Evolutionary conservation across 1,140 invertebrate species (phyloP).

Genomic region (Diorhabda carinulata): DNA sequence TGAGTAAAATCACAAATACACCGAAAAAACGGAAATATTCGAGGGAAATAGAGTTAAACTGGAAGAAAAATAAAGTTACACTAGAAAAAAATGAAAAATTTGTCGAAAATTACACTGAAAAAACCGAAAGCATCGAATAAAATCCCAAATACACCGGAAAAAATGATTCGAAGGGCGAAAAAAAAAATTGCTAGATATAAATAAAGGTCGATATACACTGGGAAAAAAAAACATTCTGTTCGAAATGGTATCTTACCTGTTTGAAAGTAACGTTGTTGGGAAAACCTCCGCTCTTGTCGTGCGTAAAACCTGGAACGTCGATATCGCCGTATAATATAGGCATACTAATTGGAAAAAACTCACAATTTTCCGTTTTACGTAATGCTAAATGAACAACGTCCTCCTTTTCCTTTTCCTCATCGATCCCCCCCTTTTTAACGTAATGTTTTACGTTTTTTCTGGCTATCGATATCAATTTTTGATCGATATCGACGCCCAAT

Average conservation of each 20-base stretch:
- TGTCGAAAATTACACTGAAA: no score
- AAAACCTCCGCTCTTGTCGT: slow-evolving; percentile 57
- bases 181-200: neutral
- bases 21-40: no score
- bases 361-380: slow-evolving; percentile 40
- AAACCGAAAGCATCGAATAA: no score
- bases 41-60: no score
- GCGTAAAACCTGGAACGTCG: slow-evolving; percentile 58
- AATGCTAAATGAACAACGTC: slow-evolving; percentile 7
- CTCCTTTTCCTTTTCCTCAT: neutral
- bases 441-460: slow-evolving; percentile 79
- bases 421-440: slow-evolving; percentile 50
- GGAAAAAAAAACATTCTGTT: neutral
- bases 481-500: slow-evolving; percentile 94
- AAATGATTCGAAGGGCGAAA: neutral
- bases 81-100: no score
- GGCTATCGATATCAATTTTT: slow-evolving; percentile 77
- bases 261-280: slow-evolving; percentile 84
- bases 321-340: slow-evolving; percentile 77
- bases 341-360: slow-evolving; percentile 83
- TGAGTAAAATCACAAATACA: no score
- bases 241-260: slow-evolving; percentile 58
- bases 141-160: neutral
- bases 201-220: neutral
- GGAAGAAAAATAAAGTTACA: no score